Conservation (phyloP, 2,113 vertebrate genomes). For the Panthera uncia region DNA sequence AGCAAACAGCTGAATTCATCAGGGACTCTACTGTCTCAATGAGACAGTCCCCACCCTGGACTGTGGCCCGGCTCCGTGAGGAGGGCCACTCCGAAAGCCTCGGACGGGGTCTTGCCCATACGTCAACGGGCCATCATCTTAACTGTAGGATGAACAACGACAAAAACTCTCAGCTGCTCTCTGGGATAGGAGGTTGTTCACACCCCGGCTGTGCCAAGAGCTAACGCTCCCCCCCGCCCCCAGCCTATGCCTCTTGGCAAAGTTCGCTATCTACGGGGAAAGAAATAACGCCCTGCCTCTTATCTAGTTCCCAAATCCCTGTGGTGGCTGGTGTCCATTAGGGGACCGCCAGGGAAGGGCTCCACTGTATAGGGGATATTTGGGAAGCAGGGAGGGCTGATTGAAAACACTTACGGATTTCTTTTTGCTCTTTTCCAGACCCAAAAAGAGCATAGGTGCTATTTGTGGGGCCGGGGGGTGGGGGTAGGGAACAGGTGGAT, state of each 20-base stretch:
- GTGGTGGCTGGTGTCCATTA: background rate
- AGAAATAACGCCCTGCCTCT: background rate
- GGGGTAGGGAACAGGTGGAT: no score
- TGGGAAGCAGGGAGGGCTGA: background rate
- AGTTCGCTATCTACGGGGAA: background rate
- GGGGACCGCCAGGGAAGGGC: background rate
- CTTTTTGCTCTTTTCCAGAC: background rate
- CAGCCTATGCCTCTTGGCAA: background rate
- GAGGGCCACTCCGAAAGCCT: background rate
- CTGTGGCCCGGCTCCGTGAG: background rate
- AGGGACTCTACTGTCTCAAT: background rate
- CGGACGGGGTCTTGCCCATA: background rate
- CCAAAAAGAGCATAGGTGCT: background rate
- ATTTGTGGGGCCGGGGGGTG: no score
- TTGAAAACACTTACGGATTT: background rate
- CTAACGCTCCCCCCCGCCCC: background rate
- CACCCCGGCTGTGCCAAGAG: background rate
- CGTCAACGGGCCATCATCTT: background rate
- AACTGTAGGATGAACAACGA: background rate
- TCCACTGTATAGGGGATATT: background rate
- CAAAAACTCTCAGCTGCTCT: background rate
- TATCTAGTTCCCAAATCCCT: background rate
- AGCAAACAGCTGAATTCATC: conserved; percentile 20
- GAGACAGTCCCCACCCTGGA: background rate
- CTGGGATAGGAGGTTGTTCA: background rate